These are phyloP conservation scores for Enteromius anoplus DNA, from an alignment of 2,797 vertebrate species.

Conservation along the genomic window DNA sequence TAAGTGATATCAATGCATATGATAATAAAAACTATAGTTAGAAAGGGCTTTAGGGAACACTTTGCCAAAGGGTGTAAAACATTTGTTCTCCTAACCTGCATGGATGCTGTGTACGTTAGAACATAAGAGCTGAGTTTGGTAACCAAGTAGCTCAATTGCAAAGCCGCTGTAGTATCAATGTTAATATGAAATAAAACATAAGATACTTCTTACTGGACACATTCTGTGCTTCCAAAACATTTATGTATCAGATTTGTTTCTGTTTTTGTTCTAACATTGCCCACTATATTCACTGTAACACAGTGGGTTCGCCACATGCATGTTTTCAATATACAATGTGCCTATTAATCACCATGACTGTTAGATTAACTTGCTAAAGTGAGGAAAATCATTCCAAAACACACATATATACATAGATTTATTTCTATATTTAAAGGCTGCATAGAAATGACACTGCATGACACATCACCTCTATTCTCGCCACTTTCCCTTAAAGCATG, in stretches of 20 bases:
- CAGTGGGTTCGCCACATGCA: conserved; percentile 20
- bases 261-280: conserved; percentile 7
- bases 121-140: conserved; percentile 12
- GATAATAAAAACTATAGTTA: conserved; percentile 3
- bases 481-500: background rate
- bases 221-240: conserved; percentile 34
- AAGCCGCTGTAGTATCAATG: conserved; percentile 15
- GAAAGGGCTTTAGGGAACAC: conserved; percentile 38
- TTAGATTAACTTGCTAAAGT: conserved; percentile 46
- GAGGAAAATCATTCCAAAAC: background rate
- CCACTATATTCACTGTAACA: conserved; percentile 10
- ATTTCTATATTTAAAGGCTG: background rate
- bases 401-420: background rate
- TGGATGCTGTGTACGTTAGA: conserved; percentile 12
- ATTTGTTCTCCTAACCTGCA: background rate
- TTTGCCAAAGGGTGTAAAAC: conserved; percentile 29
- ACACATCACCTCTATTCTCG: background rate
- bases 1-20: background rate
- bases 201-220: conserved; percentile 12
- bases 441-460: conserved; percentile 32
- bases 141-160: conserved; percentile 7
- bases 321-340: conserved; percentile 35
- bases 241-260: background rate
- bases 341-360: conserved; percentile 51
- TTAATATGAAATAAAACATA: conserved; percentile 21